Evolutionary conservation across 2,113 vertebrate species (phyloP).

Genomic region (Oryzias melastigma): DNA sequence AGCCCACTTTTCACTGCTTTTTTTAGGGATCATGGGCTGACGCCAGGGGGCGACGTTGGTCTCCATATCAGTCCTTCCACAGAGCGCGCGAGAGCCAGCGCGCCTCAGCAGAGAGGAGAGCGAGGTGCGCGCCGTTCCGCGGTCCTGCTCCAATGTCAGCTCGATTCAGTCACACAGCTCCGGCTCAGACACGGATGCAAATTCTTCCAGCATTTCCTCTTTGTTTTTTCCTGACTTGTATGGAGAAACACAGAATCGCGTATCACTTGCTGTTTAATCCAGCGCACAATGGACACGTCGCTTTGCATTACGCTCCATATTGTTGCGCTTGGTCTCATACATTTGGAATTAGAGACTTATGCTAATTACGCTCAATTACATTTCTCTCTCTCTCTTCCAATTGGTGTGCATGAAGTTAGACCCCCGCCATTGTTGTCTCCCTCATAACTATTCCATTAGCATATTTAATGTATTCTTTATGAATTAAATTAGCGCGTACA

Average conservation of each 20-base stretch:
- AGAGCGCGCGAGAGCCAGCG: constrained; percentile 2
- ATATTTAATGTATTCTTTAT: constrained; percentile 60
- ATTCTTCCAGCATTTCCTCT: constrained; percentile 65
- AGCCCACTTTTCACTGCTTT: background rate
- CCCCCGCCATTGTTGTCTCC: constrained; percentile 24
- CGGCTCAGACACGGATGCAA: constrained; percentile 68
- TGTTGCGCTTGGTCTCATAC: constrained; percentile 49
- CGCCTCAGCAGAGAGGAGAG: background rate
- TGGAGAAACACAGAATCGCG: constrained; percentile 61
- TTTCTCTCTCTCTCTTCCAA: constrained; percentile 43
- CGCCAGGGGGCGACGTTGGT: constrained; percentile 73
- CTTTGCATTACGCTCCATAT: constrained; percentile 57
- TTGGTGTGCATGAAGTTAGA: constrained; percentile 30
- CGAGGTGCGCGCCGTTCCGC: constrained; percentile 20
- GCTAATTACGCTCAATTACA: constrained; percentile 64
- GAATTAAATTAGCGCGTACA: constrained; percentile 52
- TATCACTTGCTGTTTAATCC: constrained; percentile 63
- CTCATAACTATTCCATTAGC: constrained; percentile 43
- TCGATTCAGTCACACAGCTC: constrained; percentile 71
- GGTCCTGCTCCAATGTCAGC: constrained; percentile 61
- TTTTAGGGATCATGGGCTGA: constrained; percentile 14
- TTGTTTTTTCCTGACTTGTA: constrained; percentile 69
- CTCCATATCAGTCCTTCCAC: constrained; percentile 46
- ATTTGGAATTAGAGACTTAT: constrained; percentile 54
- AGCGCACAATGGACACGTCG: constrained; percentile 62